These are phyloP conservation scores for Drosophila mayaguana DNA, from an alignment of 2,888 invertebrate species.

Conservation along the genomic window DNA sequence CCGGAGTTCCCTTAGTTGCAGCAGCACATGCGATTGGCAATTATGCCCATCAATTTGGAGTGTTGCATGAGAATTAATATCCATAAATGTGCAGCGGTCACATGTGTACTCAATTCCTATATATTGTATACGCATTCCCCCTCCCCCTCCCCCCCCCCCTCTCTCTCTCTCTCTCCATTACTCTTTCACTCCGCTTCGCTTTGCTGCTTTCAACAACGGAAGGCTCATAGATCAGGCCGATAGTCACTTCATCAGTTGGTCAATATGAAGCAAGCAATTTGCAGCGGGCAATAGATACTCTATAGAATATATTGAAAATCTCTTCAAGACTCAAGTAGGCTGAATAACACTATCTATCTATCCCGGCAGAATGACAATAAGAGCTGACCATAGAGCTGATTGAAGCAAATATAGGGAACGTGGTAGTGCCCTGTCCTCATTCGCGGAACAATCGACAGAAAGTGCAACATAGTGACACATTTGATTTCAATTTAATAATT, in stretches of 20 bases:
- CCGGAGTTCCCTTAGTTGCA: slow-evolving; percentile 8
- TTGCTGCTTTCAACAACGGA: not conserved
- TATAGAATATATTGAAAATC: not conserved
- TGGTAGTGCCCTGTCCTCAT: too few relatives aligned
- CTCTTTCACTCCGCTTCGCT: not conserved
- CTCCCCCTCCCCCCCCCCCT: not conserved
- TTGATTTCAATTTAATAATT: too few relatives aligned
- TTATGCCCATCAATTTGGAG: slow-evolving; percentile 68
- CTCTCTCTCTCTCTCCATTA: not conserved
- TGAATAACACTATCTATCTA: too few relatives aligned
- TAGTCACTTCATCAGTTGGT: slow-evolving; percentile 33
- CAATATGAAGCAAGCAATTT: not conserved
- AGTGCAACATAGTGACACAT: too few relatives aligned
- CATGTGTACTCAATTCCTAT: slow-evolving; percentile 48
- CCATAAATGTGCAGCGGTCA: slow-evolving; percentile 67
- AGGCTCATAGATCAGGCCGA: slow-evolving; percentile 60
- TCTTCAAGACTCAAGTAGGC: not conserved
- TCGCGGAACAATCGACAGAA: too few relatives aligned
- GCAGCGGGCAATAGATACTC: slow-evolving; percentile 6
- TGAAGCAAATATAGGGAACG: too few relatives aligned
- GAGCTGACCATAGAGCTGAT: too few relatives aligned
- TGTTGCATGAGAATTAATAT: slow-evolving; percentile 74
- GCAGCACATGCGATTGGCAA: slow-evolving; percentile 52
- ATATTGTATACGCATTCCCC: not conserved
- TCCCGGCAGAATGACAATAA: too few relatives aligned